A percentile compares a stretch with the other conserved stretches of the same genome.
These are phyloP conservation scores for Rhamphomyia laevipes DNA, from an alignment of 2,888 invertebrate species.

Conservation along the genomic window DNA sequence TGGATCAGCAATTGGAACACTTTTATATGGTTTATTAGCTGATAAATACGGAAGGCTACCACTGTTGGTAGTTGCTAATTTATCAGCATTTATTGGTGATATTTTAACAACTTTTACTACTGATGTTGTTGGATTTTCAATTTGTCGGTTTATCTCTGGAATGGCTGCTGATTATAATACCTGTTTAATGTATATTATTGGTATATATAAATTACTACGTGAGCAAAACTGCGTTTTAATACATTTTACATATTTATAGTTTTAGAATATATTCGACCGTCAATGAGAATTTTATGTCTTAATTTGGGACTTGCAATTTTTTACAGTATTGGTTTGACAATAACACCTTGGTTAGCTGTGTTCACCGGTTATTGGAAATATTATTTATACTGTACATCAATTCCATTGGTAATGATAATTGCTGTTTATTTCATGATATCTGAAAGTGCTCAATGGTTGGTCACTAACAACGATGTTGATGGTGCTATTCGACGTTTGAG, in stretches of 20 bases:
- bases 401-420: slow-evolving; percentile 33
- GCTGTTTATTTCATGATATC: slow-evolving; percentile 37
- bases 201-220: slow-evolving; percentile 25
- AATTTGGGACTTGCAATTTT: slow-evolving; percentile 42
- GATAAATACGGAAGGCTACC: slow-evolving; percentile 45
- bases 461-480: slow-evolving; percentile 37
- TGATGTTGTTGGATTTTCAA: slow-evolving; percentile 36
- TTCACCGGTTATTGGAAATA: slow-evolving; percentile 34
- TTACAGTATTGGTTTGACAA: slow-evolving; percentile 39
- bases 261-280: slow-evolving; percentile 42
- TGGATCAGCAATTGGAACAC: slow-evolving; percentile 46
- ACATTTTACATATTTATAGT: slow-evolving; percentile 25
- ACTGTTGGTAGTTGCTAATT: slow-evolving; percentile 41
- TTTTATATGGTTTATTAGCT: slow-evolving; percentile 44
- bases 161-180: slow-evolving; percentile 46
- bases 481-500: slow-evolving; percentile 38
- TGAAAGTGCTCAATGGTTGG: slow-evolving; percentile 43
- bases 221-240: no score
- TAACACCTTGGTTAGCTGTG: slow-evolving; percentile 36
- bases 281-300: slow-evolving; percentile 39
- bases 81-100: slow-evolving; percentile 42
- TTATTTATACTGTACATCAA: slow-evolving; percentile 34
- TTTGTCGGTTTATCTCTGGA: slow-evolving; percentile 45
- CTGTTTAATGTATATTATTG: slow-evolving; percentile 48
- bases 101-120: slow-evolving; percentile 41